Base-by-base conservation (phyloP, 2,888 invertebrate genomes). In the Xestia ashworthii region DNA sequence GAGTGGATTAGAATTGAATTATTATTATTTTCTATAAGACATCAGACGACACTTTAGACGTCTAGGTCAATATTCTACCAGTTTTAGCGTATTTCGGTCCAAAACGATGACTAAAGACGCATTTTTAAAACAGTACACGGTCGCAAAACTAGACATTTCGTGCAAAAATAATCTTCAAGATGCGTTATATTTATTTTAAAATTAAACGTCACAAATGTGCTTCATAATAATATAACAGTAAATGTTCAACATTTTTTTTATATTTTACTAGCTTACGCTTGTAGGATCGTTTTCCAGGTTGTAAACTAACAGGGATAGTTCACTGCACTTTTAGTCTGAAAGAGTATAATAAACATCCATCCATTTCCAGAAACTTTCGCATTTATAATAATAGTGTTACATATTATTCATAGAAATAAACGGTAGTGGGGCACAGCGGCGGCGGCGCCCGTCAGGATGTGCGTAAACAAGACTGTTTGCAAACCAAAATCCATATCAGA, bases 381-480 rank as follows among this genome's bases (percentile, higher is more conserved):
- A 38, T 38, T 62, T 62, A 38, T 62, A 62, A 62, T 62, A 62
- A 4, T 1, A 62, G 32, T 62, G 4, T 44, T 71, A 74, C 71
- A 83, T 80, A 75, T 85, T 81, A 87, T 88, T 82, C 84, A 86
- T 85, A 78, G 74, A 69, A 38, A 76, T 82, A 75, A 85, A 87
- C 82, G 81, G 86, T 80, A 82, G 55, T 67, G 60, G 64, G 67
- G 67, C 73, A 62, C 48, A 41, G 44, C n/a, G 71, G 32, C 32
- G 32, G 32, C 32, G 32, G 65, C 86, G 55, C 64, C 84, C 64
- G 86, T 84, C 87, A 89, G 64, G 76, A 80, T 80, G 78, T 88
- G 81, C 91, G 92, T 89, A 91, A 91, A 86, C 86, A 82, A 50
- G 41, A 62, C 55, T 84, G 89, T 92, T 91, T 88, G 89, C 89